Percentiles rank a stretch among this genome's conserved stretches.
These are phyloP conservation scores for Mionectes olivaceus DNA, from an alignment of 2,797 vertebrate genomes.

Conservation along the genomic window DNA sequence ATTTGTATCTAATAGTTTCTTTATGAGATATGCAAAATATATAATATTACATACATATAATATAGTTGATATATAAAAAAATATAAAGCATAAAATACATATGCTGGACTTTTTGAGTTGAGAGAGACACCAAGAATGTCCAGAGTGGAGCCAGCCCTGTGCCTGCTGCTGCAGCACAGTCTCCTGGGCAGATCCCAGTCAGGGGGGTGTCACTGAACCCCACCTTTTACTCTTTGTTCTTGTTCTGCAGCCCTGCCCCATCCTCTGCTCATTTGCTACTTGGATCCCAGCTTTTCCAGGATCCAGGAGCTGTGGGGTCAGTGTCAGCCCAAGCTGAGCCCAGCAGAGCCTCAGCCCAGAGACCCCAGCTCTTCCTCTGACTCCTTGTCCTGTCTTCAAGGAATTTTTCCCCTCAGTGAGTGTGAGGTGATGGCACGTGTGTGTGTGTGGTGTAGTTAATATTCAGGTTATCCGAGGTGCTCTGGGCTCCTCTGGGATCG, in stretches of 20 bases:
- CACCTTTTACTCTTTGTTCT: neutral
- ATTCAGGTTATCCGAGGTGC: fast-evolving
- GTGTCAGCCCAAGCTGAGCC: fast-evolving
- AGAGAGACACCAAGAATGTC: neutral
- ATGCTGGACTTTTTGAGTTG: neutral
- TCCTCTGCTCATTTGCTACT: neutral
- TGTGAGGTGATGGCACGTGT: fast-evolving
- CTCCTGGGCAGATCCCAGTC: neutral
- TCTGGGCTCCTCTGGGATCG: neutral
- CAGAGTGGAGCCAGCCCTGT: neutral
- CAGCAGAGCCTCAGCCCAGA: neutral
- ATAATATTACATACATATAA: too few species aligned
- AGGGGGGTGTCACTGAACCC: fast-evolving
- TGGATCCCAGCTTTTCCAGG: neutral
- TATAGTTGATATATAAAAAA: neutral
- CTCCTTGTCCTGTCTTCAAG: neutral
- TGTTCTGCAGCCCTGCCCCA: fast-evolving
- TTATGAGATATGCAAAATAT: neutral
- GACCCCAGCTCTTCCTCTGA: neutral
- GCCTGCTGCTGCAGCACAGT: neutral
- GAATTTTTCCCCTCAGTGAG: fast-evolving
- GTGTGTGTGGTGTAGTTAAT: fast-evolving
- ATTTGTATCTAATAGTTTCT: neutral
- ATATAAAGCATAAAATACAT: neutral
- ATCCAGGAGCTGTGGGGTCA: neutral